Conservation (phyloP, 2,888 invertebrate genomes). For the Anagyrus pseudococci region DNA sequence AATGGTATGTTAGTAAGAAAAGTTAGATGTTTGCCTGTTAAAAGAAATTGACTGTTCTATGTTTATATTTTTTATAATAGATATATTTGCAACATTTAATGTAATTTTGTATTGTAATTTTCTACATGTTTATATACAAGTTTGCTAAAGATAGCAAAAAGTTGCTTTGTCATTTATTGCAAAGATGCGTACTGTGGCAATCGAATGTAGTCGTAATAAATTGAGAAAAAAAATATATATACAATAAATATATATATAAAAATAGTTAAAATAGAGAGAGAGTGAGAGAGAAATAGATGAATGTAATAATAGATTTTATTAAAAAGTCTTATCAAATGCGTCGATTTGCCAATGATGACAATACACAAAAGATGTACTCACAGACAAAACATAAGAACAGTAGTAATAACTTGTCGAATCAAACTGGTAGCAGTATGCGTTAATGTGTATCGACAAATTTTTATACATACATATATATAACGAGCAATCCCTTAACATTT, state of each 20-base stretch:
- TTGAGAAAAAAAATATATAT: slow-evolving; percentile 10
- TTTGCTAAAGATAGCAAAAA: slow-evolving; percentile 29
- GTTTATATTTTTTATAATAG: slow-evolving; percentile 56
- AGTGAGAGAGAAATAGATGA: not conserved
- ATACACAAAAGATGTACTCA: slow-evolving; percentile 46
- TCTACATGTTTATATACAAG: slow-evolving; percentile 25
- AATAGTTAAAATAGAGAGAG: too few species aligned
- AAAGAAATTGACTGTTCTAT: slow-evolving; percentile 54
- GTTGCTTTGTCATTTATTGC: slow-evolving; percentile 31
- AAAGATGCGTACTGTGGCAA: slow-evolving; percentile 27
- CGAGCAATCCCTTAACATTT: too few species aligned
- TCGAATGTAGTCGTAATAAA: slow-evolving; percentile 24
- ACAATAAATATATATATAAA: slow-evolving; percentile 8
- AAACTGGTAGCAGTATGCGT: too few species aligned
- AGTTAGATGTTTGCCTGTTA: slow-evolving; percentile 56
- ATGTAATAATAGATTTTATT: slow-evolving; percentile 15
- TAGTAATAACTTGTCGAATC: too few species aligned
- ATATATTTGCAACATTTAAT: slow-evolving; percentile 53
- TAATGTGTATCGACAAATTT: too few species aligned
- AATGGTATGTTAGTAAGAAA: slow-evolving; percentile 42
- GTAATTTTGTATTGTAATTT: slow-evolving; percentile 45
- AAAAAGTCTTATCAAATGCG: slow-evolving; percentile 8
- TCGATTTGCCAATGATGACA: slow-evolving; percentile 50
- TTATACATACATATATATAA: too few species aligned
- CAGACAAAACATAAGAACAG: slow-evolving; percentile 39